Percentiles rank a stretch among this genome's conserved stretches.
Conservation (phyloP, 2,888 invertebrate genomes). For the Xestoiulus laeticollis region DNA sequence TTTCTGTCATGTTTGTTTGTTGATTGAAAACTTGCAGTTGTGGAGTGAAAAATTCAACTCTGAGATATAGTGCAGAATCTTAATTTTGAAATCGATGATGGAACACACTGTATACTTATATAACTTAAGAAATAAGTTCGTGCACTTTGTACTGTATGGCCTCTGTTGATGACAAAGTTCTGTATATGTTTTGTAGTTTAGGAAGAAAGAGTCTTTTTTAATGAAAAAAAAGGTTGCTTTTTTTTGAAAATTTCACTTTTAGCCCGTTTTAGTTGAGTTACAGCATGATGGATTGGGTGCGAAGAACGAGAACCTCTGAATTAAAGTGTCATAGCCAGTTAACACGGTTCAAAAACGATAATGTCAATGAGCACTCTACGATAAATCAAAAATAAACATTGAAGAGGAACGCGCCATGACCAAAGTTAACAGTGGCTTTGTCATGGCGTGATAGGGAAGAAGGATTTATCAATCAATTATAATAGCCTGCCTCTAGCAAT, state of each 20-base stretch:
- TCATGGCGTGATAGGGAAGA: background rate
- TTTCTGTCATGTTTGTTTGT: too few species aligned
- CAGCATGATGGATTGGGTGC: slow-evolving; percentile 10
- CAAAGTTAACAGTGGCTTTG: slow-evolving; percentile 39
- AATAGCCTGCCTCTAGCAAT: slow-evolving; percentile 46
- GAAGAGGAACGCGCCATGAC: background rate
- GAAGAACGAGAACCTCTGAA: background rate
- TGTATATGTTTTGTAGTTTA: too few species aligned
- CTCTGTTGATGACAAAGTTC: too few species aligned
- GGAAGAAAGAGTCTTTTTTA: too few species aligned
- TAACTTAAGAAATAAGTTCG: too few species aligned
- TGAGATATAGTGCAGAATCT: too few species aligned
- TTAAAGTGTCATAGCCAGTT: background rate
- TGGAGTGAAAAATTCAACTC: too few species aligned
- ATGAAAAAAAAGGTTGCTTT: background rate
- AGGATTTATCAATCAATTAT: slow-evolving; percentile 34
- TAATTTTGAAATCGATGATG: too few species aligned
- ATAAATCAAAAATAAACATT: slow-evolving; percentile 47
- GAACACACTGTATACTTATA: too few species aligned
- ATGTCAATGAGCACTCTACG: background rate
- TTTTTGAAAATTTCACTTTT: background rate
- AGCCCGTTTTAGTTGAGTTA: slow-evolving; percentile 16
- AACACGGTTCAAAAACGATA: background rate
- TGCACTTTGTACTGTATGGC: too few species aligned
- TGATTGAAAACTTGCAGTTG: too few species aligned